Conservation (phyloP, 2,888 invertebrate genomes). For the Eupelmus urozonus region DNA sequence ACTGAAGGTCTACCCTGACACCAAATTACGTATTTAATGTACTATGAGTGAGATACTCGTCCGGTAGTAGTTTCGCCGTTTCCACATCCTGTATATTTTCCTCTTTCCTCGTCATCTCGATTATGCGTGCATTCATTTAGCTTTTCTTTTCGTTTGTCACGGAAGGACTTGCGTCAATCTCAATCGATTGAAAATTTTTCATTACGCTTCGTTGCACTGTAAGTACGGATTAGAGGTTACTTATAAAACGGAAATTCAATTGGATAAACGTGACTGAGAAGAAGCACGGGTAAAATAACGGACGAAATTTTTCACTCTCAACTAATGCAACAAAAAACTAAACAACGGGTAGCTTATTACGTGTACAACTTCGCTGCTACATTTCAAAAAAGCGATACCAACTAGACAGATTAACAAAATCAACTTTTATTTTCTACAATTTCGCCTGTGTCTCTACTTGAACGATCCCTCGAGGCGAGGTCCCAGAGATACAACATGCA, state of each 20-base stretch:
- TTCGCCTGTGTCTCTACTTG: conserved; percentile 8
- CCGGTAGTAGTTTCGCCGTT: conserved; percentile 70
- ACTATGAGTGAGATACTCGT: conserved; percentile 82
- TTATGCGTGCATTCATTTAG: conserved; percentile 27
- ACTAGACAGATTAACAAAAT: conserved; percentile 56
- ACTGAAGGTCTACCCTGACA: conserved; percentile 86
- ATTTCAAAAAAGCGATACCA: conserved; percentile 44
- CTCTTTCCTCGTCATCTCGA: conserved; percentile 14
- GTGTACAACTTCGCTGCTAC: conserved; percentile 35
- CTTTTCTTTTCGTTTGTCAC: conserved; percentile 30
- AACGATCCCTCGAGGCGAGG: conserved; percentile 26
- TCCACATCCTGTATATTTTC: conserved; percentile 56
- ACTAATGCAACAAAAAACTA: conserved; percentile 43
- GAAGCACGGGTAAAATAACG: conserved; percentile 28
- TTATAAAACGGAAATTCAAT: conserved; percentile 19
- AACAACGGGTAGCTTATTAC: conserved; percentile 42
- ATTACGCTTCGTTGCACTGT: conserved; percentile 57
- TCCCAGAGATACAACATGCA: conserved; percentile 35
- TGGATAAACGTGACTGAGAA: conserved; percentile 25
- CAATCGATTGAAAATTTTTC: conserved; percentile 40
- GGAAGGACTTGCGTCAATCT: conserved; percentile 41
- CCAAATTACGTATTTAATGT: conserved; percentile 92
- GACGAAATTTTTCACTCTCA: conserved; percentile 51
- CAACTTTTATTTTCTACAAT: conserved; percentile 42
- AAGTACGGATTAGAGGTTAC: conserved; percentile 45